Base-by-base conservation (phyloP, 2,888 invertebrate species). In the Habroteleia sp. region DNA sequence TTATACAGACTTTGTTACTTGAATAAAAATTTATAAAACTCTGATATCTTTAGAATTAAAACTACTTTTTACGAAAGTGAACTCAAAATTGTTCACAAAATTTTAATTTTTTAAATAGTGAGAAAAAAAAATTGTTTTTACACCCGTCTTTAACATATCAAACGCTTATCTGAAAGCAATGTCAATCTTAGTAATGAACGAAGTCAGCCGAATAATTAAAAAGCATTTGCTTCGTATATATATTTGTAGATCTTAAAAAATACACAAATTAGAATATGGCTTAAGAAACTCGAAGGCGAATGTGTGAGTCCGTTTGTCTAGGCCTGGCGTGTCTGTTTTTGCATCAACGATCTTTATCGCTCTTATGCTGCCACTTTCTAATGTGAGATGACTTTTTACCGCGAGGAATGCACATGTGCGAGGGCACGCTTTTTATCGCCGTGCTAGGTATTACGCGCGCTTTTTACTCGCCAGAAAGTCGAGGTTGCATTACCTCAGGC, bases 381-480 rank as follows among this genome's bases (percentile, higher is more conserved):
- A 73, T 65, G 35, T 6, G 37, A 33, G 52, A 66, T 60, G 73
- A 73, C 65, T 60, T 65, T 65, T 71, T 62, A 29, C 35, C 20
- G 23, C 62, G 29, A 16, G 71, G 46, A 71, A 71, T 71, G 71
- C 48, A 33, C 46, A 41, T 48, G 29, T 27, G 37, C 52, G n/a
- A 35, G 23, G 50, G 16, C 52, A 52, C 10, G 23, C 8, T 62
- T 62, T 68, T 48, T 44, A 54, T 44, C 7, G 41, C 16, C 7
- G 6, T 17, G 11, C 4, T 8, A 39, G 16, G 16, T 60, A 62
- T 37, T 27, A 31, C 25, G 56, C 7, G 14, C 17, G 31, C 20
- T 42, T 31, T 56, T 54, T 41, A 41, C 23, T 17, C 14, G 10
- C 23, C 20, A n/a, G 8, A 35, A 35, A 44, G 35, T 13, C 10